Base-by-base conservation (phyloP, 2,888 invertebrate species). In the Ypsolopha sequella region DNA sequence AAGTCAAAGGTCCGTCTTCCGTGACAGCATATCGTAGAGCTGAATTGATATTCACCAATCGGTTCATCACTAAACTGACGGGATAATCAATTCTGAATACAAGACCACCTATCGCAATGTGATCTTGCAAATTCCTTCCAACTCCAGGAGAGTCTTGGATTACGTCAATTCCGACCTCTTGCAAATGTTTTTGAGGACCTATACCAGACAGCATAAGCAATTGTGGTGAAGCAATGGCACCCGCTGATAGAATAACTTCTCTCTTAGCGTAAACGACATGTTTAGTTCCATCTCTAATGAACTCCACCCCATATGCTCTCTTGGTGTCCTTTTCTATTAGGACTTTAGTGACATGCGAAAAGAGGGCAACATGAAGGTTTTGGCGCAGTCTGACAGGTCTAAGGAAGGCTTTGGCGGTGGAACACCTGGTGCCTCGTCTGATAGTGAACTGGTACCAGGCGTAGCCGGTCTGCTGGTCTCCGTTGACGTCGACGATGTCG, bases 211-310 rank as follows among this genome's bases (percentile, higher is more conserved):
- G 81, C 94, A 98, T 93, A 52, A 99, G 88, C 8, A 99, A 72
- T 63, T 99, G 98, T 0, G 98, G 97, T 0, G 94, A 91, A 58
- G 92, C 97, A 54, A 99, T 92, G 0, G 98, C 92, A 0, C 99
- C 99, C 0, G 94, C 96, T 1, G 94, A 90, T 10, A 97, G 70
- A 54, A 97, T 94, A 0, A 97, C 93, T 77, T 95, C 95, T 58
- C 91, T 90, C 54, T 88, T 89, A 0, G 95, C 95, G 57, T 89
- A 87, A 0, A 91, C 91, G 0, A 88, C 87, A 63, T 90, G 90
- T 13, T 87, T 87, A 7, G 71, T 70, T 0, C 92, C 92, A 45
- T 91, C 87, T 56, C 93, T 89, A 36, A 94, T 88, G 60, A 93
- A 94, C 68, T 95, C 92, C 0, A 96, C 92, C 0, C 95, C 94